Base-by-base conservation (phyloP, 2,113 vertebrate genomes). In the Stomatorhinus ivindoensis region DNA sequence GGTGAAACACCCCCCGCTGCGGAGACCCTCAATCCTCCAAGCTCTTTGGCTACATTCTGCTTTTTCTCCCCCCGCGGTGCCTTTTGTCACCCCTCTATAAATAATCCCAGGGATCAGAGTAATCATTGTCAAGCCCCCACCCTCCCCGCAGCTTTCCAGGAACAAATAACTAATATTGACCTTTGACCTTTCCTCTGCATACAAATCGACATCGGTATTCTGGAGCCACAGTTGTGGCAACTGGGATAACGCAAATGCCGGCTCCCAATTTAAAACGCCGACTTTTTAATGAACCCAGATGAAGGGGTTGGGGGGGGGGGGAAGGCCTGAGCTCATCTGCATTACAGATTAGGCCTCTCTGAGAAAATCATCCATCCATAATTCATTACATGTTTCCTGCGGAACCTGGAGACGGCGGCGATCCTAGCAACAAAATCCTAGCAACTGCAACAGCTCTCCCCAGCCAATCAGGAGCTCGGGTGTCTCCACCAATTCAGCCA, bases 381-480 rank as follows among this genome's bases (percentile, higher is more conserved):
- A 97, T 98, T 97, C 96, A 97, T 96, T 88, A 92, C 94, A 90
- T 89, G 96, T 94, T 95, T 96, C 96, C 95, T 93, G 93, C 93
- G 4, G 95, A 96, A 95, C 95, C 94, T 92, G 91, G 93, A 94
- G 93, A 95, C 95, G 92, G 94, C 93, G 47, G 58, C 88, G 92
- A 93, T 93, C 97, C 93, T 97, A 96, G 97, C 97, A 97, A 97
- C 96, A 90, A 94, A 93, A 95, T 94, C 97, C 91, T 97, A 95
- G 97, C 96, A 97, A 98, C 97, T 90, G 95, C 95, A 91, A 92
- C 89, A 89, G 73, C 89, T 76, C 88, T 90, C 0, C 73, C 86
- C 83, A 92, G 93, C 93, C 93, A 96, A 96, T 96, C 89, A 51
- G 19, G 39, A 48, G 0, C 21, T 88, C 0, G 21, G 0, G 58